Evolutionary conservation across 2,888 invertebrate genomes (phyloP).

Genomic region (Tricholauxania praeusta): DNA sequence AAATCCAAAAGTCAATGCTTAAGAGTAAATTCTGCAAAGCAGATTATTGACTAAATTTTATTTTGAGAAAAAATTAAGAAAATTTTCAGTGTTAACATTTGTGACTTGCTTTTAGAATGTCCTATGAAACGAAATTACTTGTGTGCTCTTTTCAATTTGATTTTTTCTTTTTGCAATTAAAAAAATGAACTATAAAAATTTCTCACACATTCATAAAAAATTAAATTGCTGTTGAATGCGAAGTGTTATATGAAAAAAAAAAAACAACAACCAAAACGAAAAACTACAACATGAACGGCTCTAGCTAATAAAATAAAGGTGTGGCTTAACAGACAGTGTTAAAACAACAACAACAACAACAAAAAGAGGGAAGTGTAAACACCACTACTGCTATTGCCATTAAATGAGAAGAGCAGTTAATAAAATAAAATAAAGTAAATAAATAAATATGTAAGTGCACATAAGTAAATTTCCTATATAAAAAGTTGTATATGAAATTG

Average conservation of each 20-base stretch:
- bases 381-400: slow-evolving; percentile 7
- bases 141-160: neutral
- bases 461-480: slow-evolving; percentile 5
- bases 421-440: slow-evolving; percentile 18
- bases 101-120: too few relatives aligned
- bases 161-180: neutral
- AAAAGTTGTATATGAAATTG: neutral
- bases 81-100: too few relatives aligned
- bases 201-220: slow-evolving; percentile 47
- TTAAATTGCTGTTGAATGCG: neutral
- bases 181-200: slow-evolving; percentile 32
- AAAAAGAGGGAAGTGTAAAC: neutral
- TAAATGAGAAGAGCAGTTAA: slow-evolving; percentile 9
- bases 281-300: slow-evolving; percentile 23
- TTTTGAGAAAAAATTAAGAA: neutral
- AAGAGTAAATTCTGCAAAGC: neutral
- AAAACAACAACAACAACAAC: slow-evolving; percentile 29
- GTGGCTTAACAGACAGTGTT: slow-evolving; percentile 17
- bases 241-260: slow-evolving; percentile 37
- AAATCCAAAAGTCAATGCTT: too few relatives aligned
- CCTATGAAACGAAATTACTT: neutral
- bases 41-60: neutral
- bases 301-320: slow-evolving; percentile 33
- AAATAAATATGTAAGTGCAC: neutral
- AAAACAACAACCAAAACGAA: slow-evolving; percentile 43